These are phyloP conservation scores for Sterna hirundo DNA, from an alignment of 2,113 vertebrate species.

Conservation along the genomic window DNA sequence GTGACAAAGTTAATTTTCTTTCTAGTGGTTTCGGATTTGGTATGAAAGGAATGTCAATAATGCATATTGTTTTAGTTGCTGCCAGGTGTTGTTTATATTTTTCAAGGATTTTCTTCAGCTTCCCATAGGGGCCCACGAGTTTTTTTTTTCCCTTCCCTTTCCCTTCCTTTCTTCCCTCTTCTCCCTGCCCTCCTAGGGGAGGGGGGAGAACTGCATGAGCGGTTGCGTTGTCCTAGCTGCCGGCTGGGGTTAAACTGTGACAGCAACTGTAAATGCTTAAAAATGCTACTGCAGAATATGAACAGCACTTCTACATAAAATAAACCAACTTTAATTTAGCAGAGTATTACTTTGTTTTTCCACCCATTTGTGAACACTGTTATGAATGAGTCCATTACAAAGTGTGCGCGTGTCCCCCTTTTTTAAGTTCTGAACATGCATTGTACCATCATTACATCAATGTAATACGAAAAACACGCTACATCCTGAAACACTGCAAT, in stretches of 20 bases:
- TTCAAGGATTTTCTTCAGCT: neutral
- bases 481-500: neutral
- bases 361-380: neutral
- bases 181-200: neutral
- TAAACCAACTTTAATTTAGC: neutral
- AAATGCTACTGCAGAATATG: neutral
- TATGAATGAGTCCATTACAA: neutral
- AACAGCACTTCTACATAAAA: neutral
- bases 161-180: neutral
- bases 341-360: neutral
- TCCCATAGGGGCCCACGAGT: neutral
- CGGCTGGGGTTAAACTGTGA: neutral
- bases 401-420: neutral
- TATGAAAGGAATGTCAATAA: neutral
- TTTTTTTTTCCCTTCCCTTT: neutral
- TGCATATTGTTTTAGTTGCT: neutral
- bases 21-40: neutral
- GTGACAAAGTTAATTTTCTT: neutral
- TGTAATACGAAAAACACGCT: rapidly evolving
- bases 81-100: neutral
- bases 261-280: neutral
- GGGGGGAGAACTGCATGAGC: neutral
- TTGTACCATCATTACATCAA: neutral
- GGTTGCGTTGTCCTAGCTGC: neutral
- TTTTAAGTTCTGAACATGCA: neutral